Conservation (phyloP, 2,888 invertebrate species). For the Drepanosiphum platanoidis region DNA sequence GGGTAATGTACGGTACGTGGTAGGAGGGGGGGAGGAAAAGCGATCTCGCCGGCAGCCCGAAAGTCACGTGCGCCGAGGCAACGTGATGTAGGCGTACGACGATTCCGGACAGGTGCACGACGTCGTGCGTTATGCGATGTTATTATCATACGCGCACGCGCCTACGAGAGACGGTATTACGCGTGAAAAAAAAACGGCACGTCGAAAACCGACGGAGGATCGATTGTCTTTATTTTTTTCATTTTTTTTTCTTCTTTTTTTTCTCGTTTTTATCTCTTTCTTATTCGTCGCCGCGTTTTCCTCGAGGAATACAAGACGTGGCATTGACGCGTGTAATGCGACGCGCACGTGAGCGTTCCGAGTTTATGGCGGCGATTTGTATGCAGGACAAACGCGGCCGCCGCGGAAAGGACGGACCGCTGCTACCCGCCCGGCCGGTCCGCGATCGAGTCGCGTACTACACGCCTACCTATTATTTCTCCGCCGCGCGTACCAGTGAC, state of each 20-base stretch:
- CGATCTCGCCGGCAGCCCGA: background rate
- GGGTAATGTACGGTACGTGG: background rate
- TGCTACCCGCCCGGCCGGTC: background rate
- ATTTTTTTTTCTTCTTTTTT: background rate
- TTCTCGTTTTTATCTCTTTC: background rate
- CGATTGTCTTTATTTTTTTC: background rate
- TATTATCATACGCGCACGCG: background rate
- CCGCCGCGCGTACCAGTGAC: no score
- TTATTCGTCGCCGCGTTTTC: background rate
- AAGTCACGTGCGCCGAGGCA: background rate
- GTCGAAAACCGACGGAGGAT: background rate
- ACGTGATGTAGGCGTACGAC: background rate
- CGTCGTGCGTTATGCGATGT: background rate
- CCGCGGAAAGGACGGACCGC: background rate
- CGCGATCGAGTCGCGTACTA: no score
- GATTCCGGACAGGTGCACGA: background rate
- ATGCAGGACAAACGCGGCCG: background rate
- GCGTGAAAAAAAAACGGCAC: background rate
- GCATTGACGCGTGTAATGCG: background rate
- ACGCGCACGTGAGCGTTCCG: background rate
- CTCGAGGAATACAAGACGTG: background rate
- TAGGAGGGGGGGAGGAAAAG: no score
- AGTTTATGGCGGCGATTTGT: background rate
- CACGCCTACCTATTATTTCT: no score
- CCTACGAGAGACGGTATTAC: no score